These are phyloP conservation scores for Cydia fagiglandana DNA, from an alignment of 1,140 invertebrate species.

Conservation along the genomic window DNA sequence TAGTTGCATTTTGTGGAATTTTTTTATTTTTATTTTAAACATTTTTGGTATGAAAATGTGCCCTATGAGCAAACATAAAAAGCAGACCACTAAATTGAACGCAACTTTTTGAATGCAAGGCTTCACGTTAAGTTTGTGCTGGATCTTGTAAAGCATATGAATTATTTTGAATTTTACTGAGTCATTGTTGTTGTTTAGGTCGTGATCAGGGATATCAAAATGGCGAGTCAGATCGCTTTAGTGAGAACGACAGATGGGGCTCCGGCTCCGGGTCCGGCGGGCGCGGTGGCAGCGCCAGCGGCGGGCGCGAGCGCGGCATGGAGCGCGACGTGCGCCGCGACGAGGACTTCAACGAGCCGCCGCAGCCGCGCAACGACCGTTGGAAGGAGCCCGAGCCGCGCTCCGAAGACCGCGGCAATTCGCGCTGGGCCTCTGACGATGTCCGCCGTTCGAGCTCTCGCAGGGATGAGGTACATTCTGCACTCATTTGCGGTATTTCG, in stretches of 20 bases:
- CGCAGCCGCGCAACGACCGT: constrained; percentile 83
- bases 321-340: constrained; percentile 68
- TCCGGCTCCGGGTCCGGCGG: constrained; percentile 49
- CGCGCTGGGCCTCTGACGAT: constrained; percentile 78
- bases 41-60: too few species aligned
- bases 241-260: constrained; percentile 68
- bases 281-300: constrained; percentile 51
- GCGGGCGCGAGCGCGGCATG: constrained; percentile 64
- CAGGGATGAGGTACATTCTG: constrained; percentile 63
- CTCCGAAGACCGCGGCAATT: constrained; percentile 70
- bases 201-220: constrained; percentile 76
- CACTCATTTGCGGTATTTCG: background rate
- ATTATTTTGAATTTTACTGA: background rate
- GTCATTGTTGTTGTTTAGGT: constrained; percentile 45
- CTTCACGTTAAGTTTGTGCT: background rate
- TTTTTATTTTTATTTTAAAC: too few species aligned
- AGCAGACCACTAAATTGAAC: too few species aligned
- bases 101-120: too few species aligned
- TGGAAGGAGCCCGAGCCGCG: constrained; percentile 86
- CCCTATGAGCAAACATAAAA: too few species aligned
- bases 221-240: constrained; percentile 71
- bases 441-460: constrained; percentile 76
- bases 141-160: background rate
- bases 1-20: too few species aligned
- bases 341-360: constrained; percentile 72